These are phyloP conservation scores for Myodes glareolus DNA, from an alignment of 2,113 vertebrate genomes.

Conservation along the genomic window DNA sequence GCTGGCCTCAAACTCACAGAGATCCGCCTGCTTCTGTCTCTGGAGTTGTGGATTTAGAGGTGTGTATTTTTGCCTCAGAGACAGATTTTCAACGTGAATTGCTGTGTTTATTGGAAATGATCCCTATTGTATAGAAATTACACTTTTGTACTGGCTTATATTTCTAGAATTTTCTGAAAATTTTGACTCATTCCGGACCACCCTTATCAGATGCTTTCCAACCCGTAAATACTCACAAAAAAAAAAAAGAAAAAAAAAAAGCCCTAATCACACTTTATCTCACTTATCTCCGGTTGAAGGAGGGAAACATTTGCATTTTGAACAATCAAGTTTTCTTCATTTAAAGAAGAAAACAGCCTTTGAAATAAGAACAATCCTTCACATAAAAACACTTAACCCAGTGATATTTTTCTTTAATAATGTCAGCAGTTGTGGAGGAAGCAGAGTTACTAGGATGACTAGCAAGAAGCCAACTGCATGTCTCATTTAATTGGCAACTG, in stretches of 20 bases:
- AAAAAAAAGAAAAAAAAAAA: too few species aligned
- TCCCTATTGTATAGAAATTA: slow-evolving; percentile 34
- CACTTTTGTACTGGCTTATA: neutral
- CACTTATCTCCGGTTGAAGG: neutral
- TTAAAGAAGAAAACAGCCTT: neutral
- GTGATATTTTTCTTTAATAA: neutral
- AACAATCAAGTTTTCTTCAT: neutral
- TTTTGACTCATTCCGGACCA: neutral
- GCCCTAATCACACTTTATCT: neutral
- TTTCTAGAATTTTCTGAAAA: slow-evolving; percentile 45
- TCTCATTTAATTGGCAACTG: neutral
- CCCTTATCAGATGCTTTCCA: neutral
- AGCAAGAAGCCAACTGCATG: neutral
- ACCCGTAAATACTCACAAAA: neutral
- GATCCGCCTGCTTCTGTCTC: neutral
- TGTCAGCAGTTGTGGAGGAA: neutral
- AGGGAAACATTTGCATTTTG: neutral
- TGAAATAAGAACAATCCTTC: neutral
- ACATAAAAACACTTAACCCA: neutral
- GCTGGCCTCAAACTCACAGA: neutral
- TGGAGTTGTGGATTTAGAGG: neutral
- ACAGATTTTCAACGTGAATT: slow-evolving; percentile 39
- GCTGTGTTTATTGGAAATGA: slow-evolving; percentile 18
- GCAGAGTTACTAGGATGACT: too few species aligned
- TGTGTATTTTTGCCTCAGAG: neutral